Evolutionary conservation across 2,797 vertebrate genomes (phyloP).

Genomic region (Artibeus jamaicensis): DNA sequence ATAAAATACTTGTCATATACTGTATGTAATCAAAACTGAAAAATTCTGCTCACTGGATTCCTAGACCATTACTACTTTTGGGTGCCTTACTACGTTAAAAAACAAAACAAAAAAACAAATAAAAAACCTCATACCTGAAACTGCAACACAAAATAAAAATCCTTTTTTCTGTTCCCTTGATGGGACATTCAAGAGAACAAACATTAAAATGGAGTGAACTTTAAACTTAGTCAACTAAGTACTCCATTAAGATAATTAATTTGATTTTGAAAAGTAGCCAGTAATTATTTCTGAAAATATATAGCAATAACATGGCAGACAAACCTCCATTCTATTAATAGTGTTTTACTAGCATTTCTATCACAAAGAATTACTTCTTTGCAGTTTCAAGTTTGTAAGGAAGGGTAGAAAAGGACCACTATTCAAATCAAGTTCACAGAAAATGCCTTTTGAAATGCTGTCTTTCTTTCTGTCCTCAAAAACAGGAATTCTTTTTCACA

Average conservation of each 20-base stretch:
- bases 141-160: not conserved
- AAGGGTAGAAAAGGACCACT: not conserved
- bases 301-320: not conserved
- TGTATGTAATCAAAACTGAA: not conserved
- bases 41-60: not conserved
- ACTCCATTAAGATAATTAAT: conserved; percentile 38
- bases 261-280: conserved; percentile 20
- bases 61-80: not conserved
- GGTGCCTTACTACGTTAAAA: not conserved
- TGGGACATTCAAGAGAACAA: conserved; percentile 31
- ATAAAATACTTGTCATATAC: not conserved
- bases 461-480: not conserved
- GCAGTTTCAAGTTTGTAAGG: conserved; percentile 19
- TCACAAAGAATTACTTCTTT: conserved; percentile 52
- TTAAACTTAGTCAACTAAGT: conserved; percentile 36
- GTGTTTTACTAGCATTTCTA: conserved; percentile 20
- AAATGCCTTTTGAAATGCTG: conserved; percentile 18
- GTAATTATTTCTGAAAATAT: conserved; percentile 61
- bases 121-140: not conserved
- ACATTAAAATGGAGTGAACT: conserved; percentile 33
- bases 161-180: not conserved
- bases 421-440: not conserved
- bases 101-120: not conserved
- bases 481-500: not conserved
- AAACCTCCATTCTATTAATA: conserved; percentile 42